Base-by-base conservation (phyloP, 2,888 invertebrate genomes). In the Unio delphinus region DNA sequence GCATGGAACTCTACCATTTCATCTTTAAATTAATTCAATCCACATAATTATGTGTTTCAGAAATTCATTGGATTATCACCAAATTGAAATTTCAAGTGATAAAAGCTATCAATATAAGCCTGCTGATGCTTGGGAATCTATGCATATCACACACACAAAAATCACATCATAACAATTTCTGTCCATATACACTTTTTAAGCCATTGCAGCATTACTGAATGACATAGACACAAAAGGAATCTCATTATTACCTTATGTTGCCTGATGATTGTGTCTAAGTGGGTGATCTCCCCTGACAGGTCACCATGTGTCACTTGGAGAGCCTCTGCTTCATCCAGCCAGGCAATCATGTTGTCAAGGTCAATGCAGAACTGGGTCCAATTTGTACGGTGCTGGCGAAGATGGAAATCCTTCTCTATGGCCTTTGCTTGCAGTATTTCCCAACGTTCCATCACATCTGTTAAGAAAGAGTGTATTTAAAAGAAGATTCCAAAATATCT, bases 351-450 rank as follows among this genome's bases (percentile, higher is more conserved):
- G 60, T 80, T 83, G 60, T 82, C 79, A 28, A 90, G 75, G 70
- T 90, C 89, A 28, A 80, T 72, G 18, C 77, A 72, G 75, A 90
- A 88, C 78, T 87, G 87, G n/a, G 77, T 68, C 83, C 87, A 87
- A 65, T 87, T 86, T 26, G 87, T 82, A 4, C 80, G 73, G 55
- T 84, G 92, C 86, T 96, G 95, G 88, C 96, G 95, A 17, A 97
- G 91, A 45, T 93, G 92, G 83, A 74, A 71, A 64, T 87, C 82
- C 57, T 81, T 82, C 67, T 85, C 82, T n/a, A 81, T 67, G 28
- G 86, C 86, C 34, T 76, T 68, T 7, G 79, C 81, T 76, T 89
- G 85, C 17, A 90, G 68, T 60, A 78, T 73, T 61, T 87, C 85
- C 89, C 89, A 90, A 23, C 88, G 76, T 55, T 83, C 74, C 3